Evolutionary conservation across 2,888 invertebrate genomes (phyloP), one percentile per base, ranked within the genome.

Genomic region (Leucoma salicis): DNA sequence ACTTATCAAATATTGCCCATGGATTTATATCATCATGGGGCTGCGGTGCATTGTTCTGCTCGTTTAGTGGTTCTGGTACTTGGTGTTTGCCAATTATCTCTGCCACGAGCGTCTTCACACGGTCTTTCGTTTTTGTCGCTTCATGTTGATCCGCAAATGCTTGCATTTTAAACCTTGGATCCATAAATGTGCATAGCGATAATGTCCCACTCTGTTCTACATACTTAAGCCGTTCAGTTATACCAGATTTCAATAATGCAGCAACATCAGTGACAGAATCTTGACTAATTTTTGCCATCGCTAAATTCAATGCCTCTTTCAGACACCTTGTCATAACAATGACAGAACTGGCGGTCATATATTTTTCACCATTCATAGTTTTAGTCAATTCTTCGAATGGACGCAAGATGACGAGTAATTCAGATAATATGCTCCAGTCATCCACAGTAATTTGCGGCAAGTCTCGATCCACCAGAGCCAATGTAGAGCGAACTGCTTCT

Each of bases 121-220:
- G 25, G 16, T 46, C 39, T 28, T 46, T 46, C 0, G 39, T 39
- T 35, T 24, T 43, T 10, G 0, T 11, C 0, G 39, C 44, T n/a
- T 39, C 44, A 2, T 13, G n/a, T 29, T 32, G 28, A 18, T 47
- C 33, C 5, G 27, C 16, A 39, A 39, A 47, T n/a, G 16, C 44
- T 14, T 44, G 32, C 24, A 33, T 36, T 44, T 44, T 47, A 21
- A 42, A 46, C 3, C 39, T 34, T 10, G 43, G 43, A 27, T 45
- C 44, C 34, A 47, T 32, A 28, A 47, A 45, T 12, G 44, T 45
- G 29, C 15, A n/a, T 18, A 44, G n/a, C 3, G 25, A 25, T 7
- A 35, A 45, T 10, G 40, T 47, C 13, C 44, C 25, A 34, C 44
- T 47, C 14, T 15, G 13, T 33, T 47, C 47, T 0, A 47, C 13